These are phyloP conservation scores for Deilephila elpenor DNA, from an alignment of 2,888 invertebrate genomes.

Conservation along the genomic window DNA sequence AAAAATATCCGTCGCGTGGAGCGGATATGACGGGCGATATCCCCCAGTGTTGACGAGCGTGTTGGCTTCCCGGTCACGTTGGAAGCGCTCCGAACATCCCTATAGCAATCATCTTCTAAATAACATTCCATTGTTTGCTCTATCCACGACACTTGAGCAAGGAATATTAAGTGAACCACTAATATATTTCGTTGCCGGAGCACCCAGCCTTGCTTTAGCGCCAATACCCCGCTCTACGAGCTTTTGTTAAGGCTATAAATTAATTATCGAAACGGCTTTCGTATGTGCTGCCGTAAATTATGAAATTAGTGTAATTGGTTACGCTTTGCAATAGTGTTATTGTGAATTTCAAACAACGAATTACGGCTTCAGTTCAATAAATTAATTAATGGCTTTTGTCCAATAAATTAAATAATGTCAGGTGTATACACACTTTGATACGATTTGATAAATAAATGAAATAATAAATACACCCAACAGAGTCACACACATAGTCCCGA, in stretches of 20 bases:
- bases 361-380: not conserved
- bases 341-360: not conserved
- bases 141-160: constrained; percentile 26
- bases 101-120: constrained; percentile 57
- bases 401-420: no score
- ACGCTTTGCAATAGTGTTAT: not conserved
- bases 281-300: not conserved
- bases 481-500: no score
- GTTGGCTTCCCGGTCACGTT: constrained; percentile 53
- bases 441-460: no score
- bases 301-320: not conserved
- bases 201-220: not conserved
- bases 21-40: constrained; percentile 20
- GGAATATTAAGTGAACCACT: constrained; percentile 27
- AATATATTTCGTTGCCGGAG: not conserved
- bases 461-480: no score
- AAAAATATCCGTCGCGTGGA: constrained; percentile 26
- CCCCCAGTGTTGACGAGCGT: constrained; percentile 6
- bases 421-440: no score
- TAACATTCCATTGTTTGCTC: constrained; percentile 59
- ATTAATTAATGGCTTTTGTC: no score
- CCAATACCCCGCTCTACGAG: not conserved
- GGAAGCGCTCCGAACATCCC: constrained; percentile 46
- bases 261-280: constrained; percentile 9
- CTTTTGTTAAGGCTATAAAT: constrained; percentile 5